Evolutionary conservation across 2,888 invertebrate species (phyloP), one percentile per base, ranked within the genome.

Genomic region (Trisateles emortualis): DNA sequence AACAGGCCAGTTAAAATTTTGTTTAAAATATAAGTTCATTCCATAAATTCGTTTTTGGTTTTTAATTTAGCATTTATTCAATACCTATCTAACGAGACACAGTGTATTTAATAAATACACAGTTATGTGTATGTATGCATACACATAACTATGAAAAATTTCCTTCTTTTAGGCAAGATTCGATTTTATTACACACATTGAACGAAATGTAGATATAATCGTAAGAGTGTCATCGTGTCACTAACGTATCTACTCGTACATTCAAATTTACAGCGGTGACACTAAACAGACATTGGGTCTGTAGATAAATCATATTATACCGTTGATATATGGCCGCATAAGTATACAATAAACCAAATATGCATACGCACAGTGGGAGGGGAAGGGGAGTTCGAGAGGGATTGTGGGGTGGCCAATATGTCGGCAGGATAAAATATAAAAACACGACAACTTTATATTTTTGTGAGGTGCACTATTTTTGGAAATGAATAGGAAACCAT

Each of bases 351-450:
- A 71, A 64, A 65, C 61, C 60, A 55, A 72, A 76, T 74, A 75
- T 72, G 68, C 72, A 72, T 68, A 73, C 63, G 43, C 64, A 70
- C 69, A 64, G 67, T 56, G 59, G 62, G 54, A 61, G 46, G n/a
- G 40, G 55, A 44, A 47, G 57, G 70, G 53, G 29, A 43, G 67
- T 49, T 59, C 41, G 50, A 57, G 58, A 61, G 60, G 57, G 57
- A 48, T n/a, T 58, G 61, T 54, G 64, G 68, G 69, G 71, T 70
- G 66, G 69, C 71, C 73, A 74, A 74, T 71, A 65, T 59, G 55
- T 64, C 52, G 66, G 69, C 64, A 66, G 72, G 75, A 72, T 71
- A 58, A 62, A 68, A 68, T 67, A 71, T 74, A 73, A 74, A 67
- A 69, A 40, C 14, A 32, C 13, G 6, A 63, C 56, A 57, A 64